These are phyloP conservation scores for Tridacna crocea DNA, from an alignment of 2,888 invertebrate genomes.

Conservation along the genomic window DNA sequence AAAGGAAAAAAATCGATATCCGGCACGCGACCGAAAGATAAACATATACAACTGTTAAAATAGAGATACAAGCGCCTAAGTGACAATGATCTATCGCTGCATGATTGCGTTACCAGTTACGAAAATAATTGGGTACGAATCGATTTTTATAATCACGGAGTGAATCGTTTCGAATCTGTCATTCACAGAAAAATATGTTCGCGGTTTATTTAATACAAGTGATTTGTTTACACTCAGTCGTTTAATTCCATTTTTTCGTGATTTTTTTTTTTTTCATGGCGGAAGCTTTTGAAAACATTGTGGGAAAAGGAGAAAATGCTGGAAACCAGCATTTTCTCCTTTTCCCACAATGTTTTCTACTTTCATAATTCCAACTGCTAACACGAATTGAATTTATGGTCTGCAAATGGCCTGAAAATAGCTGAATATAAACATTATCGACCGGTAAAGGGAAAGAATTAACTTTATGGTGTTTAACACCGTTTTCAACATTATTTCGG, in stretches of 20 bases:
- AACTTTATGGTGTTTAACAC: not conserved
- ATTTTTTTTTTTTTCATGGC: too few species aligned
- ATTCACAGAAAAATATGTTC: not conserved
- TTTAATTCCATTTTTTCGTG: too few species aligned
- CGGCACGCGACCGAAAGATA: constrained; percentile 33
- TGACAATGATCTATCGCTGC: constrained; percentile 10
- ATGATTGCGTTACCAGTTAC: constrained; percentile 4
- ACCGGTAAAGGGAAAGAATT: too few species aligned
- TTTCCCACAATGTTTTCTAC: too few species aligned
- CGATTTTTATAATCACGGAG: not conserved
- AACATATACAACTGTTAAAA: constrained; percentile 23
- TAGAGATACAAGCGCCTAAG: constrained; percentile 15
- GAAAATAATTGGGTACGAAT: constrained; percentile 8
- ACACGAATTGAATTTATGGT: too few species aligned
- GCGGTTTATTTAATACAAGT: not conserved
- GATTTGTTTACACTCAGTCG: too few species aligned
- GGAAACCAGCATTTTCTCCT: too few species aligned
- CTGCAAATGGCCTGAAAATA: too few species aligned
- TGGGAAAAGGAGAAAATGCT: too few species aligned
- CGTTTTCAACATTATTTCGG: not conserved
- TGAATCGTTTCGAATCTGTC: not conserved
- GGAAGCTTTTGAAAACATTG: too few species aligned
- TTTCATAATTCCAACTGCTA: too few species aligned
- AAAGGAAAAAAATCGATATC: constrained; percentile 34
- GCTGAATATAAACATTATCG: too few species aligned